Percentiles rank a stretch among this genome's conserved stretches.
Conservation (phyloP, 2,888 invertebrate species). For the Drosophila atroscutellata region DNA sequence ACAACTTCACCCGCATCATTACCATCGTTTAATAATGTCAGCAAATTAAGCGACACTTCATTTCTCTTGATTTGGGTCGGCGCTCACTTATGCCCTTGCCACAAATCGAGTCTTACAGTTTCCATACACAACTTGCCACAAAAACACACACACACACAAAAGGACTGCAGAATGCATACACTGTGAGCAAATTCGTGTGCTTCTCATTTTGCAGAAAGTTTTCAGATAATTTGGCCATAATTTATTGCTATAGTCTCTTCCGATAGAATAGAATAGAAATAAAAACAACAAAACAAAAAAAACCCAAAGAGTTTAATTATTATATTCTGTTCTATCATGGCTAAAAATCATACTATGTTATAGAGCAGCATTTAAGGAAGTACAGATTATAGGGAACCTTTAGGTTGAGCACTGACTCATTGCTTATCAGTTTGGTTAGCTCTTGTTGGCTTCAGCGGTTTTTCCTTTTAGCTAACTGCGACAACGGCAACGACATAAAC, state of each 20-base stretch:
- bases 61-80: constrained; percentile 83
- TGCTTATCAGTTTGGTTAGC: constrained; percentile 31
- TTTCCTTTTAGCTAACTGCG: constrained; percentile 66
- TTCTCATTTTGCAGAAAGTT: background rate
- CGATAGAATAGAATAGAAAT: background rate
- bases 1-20: constrained; percentile 34
- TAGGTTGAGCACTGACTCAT: background rate
- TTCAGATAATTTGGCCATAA: background rate
- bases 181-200: background rate
- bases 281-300: background rate
- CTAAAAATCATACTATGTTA: background rate
- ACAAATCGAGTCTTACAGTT: constrained; percentile 9
- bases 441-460: constrained; percentile 53
- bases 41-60: constrained; percentile 84
- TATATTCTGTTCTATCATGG: background rate
- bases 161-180: background rate
- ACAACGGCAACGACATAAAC: constrained; percentile 29
- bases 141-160: background rate
- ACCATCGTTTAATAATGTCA: constrained; percentile 79
- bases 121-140: background rate
- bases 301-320: background rate
- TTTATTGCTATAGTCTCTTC: background rate
- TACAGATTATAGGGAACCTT: constrained; percentile 37
- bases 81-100: constrained; percentile 50
- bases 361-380: background rate